phyloP scores from a whole-genome alignment of 2,797 vertebrate species.

The Rhinatrema bivittatum region DNA sequence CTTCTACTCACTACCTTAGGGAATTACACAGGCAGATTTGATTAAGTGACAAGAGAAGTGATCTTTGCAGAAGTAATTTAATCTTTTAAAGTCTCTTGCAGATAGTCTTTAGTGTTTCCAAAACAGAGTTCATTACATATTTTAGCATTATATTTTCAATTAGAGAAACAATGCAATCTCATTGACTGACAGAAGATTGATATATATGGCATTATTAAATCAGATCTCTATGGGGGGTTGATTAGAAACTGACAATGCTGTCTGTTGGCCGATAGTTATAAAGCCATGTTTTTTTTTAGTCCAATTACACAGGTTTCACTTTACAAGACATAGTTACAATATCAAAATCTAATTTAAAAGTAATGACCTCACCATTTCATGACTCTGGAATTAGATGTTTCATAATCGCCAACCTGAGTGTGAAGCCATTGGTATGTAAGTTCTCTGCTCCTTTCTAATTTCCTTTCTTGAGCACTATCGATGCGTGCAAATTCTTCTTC shows the following conservation, averaged over 20 bases:
- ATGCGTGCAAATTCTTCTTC: constrained; percentile 28
- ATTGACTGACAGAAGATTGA: constrained; percentile 9
- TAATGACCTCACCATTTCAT: constrained; percentile 60
- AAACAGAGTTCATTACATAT: background rate
- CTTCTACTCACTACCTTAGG: no score
- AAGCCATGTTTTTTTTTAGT: constrained; percentile 43
- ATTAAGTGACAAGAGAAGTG: no score
- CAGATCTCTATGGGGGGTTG: constrained; percentile 2
- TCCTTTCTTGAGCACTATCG: constrained; percentile 25
- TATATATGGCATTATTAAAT: constrained; percentile 12
- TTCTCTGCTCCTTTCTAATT: constrained; percentile 42
- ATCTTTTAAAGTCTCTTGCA: background rate
- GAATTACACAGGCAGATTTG: no score
- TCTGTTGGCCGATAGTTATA: constrained; percentile 18
- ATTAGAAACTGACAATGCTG: constrained; percentile 2
- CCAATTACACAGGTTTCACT: constrained; percentile 41
- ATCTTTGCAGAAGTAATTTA: no score
- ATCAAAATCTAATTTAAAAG: constrained; percentile 43
- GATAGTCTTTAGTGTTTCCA: background rate
- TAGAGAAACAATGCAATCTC: background rate
- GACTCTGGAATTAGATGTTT: constrained; percentile 39
- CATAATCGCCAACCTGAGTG: constrained; percentile 46
- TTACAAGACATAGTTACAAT: constrained; percentile 38
- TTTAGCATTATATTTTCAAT: background rate
- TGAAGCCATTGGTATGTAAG: constrained; percentile 57